phyloP scores from a whole-genome alignment of 2,797 vertebrate species.

The Phoeniculus purpureus region DNA sequence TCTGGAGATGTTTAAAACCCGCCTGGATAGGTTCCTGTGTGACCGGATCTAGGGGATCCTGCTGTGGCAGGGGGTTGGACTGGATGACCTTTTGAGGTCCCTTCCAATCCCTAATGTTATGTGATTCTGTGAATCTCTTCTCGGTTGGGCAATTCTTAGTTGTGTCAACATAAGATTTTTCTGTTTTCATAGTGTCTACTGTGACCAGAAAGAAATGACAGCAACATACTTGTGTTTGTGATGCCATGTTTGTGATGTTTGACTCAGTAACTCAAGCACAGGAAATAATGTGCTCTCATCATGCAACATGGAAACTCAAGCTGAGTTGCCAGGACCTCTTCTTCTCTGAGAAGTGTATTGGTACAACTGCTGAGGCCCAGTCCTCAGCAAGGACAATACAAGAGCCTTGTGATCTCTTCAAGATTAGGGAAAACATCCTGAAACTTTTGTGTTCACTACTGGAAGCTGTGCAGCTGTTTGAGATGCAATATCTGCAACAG shows the following conservation, averaged over 20 bases:
- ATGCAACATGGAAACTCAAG: not conserved
- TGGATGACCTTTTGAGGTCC: too few relatives aligned
- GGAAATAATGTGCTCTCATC: not conserved
- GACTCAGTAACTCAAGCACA: not conserved
- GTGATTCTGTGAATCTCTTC: too few relatives aligned
- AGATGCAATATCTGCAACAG: not conserved
- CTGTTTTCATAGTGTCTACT: not conserved
- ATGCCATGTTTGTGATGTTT: not conserved
- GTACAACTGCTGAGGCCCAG: not conserved
- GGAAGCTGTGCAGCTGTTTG: not conserved
- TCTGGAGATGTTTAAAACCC: too few relatives aligned
- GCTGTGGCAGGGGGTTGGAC: too few relatives aligned
- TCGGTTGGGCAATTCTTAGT: not conserved
- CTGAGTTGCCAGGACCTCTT: not conserved
- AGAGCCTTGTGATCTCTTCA: not conserved
- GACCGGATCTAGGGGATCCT: too few relatives aligned
- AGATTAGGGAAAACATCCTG: not conserved
- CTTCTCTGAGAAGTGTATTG: not conserved
- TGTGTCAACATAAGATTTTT: not conserved
- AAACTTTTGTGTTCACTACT: not conserved
- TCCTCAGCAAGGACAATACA: not conserved
- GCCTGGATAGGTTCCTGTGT: too few relatives aligned
- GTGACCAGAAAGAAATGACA: constrained; percentile 21
- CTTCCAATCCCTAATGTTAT: too few relatives aligned
- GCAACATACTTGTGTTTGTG: not conserved